Evolutionary conservation across 2,797 vertebrate species (phyloP).

Genomic region (Pachyuromys duprasi): DNA sequence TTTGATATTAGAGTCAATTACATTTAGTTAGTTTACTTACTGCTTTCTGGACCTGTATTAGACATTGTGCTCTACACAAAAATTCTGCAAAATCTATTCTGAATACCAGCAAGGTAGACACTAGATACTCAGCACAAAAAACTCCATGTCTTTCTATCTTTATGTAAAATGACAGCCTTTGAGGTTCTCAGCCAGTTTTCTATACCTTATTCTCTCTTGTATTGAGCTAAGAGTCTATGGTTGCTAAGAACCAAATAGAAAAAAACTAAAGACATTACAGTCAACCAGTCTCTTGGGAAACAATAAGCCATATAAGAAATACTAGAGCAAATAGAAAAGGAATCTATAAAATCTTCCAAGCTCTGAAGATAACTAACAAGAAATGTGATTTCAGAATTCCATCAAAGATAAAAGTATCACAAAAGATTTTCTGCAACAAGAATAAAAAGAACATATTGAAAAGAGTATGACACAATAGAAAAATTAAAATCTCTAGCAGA

Average conservation of each 20-base stretch:
- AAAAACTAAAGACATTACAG: background rate
- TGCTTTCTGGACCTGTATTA: background rate
- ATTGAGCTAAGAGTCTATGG: background rate
- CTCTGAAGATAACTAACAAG: background rate
- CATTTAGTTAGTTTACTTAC: background rate
- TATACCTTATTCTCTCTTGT: background rate
- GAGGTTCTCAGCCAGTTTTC: background rate
- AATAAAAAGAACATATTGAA: background rate
- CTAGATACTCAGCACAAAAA: background rate
- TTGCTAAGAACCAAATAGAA: background rate
- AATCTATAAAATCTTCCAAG: background rate
- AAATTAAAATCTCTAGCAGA: background rate
- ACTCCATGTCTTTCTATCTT: background rate
- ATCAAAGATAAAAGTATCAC: background rate
- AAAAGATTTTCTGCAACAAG: conserved; percentile 20
- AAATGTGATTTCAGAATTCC: conserved; percentile 30
- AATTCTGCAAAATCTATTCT: background rate
- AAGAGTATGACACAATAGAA: background rate
- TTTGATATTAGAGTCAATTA: background rate
- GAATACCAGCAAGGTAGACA: background rate
- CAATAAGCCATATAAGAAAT: background rate
- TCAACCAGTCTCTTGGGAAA: background rate
- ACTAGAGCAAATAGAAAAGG: background rate
- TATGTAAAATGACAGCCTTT: background rate
- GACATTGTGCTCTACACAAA: background rate